A percentile compares a stretch with the other conserved stretches of the same genome.
Evolutionary conservation across 92 coral and sea anemone species (phyloP).

Genomic region (Bergia sp.): DNA sequence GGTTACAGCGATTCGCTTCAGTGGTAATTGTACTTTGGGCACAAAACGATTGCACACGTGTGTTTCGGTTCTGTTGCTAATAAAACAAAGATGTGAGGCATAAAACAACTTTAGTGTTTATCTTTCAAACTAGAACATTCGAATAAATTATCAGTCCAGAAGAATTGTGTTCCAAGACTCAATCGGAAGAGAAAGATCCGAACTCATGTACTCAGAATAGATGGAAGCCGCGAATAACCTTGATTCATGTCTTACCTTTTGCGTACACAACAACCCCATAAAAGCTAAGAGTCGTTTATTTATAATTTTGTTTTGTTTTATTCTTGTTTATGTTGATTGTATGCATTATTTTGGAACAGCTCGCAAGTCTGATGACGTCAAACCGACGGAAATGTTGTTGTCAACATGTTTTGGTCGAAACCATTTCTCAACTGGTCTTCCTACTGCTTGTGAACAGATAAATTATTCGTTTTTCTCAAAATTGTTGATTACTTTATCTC

Average conservation of each 20-base stretch:
- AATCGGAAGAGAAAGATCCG: neutral
- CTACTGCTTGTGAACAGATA: neutral
- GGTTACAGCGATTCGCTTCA: neutral
- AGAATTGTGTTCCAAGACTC: neutral
- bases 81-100: neutral
- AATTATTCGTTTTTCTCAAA: neutral
- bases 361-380: conserved; percentile 34
- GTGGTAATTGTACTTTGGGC: neutral
- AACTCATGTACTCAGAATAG: neutral
- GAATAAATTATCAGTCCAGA: neutral
- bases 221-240: neutral
- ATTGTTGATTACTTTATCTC: neutral
- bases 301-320: conserved; percentile 6
- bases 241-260: too few relatives aligned
- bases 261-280: neutral
- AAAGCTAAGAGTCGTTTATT: neutral
- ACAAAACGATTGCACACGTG: neutral
- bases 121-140: neutral
- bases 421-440: neutral
- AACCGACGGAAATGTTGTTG: neutral
- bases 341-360: neutral
- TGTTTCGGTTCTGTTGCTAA: neutral
- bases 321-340: neutral
- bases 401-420: conserved; percentile 36
- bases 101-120: neutral